Conservation (phyloP, 2,888 invertebrate genomes). For the Ornithoptera alexandrae region DNA sequence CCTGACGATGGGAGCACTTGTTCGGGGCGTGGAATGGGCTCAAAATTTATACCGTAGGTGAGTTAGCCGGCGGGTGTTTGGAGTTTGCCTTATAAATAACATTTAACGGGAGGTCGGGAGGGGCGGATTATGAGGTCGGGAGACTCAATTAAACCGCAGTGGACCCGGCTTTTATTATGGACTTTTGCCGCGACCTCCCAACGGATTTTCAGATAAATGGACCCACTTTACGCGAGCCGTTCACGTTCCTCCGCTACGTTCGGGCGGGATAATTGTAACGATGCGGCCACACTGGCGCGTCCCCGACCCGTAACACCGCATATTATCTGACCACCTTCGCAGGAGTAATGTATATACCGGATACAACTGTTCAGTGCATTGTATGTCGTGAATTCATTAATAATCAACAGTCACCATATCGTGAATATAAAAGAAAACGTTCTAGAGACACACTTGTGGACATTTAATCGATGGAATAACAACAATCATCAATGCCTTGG, state of each 20-base stretch:
- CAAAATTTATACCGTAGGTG: slow-evolving; percentile 59
- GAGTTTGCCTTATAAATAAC: slow-evolving; percentile 76
- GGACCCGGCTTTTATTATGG: slow-evolving; percentile 75
- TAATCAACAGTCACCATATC: slow-evolving; percentile 11
- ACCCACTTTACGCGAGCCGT: slow-evolving; percentile 62
- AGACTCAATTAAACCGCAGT: slow-evolving; percentile 78
- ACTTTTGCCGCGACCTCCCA: slow-evolving; percentile 74
- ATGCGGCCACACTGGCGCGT: slow-evolving; percentile 41
- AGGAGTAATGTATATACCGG: slow-evolving; percentile 6
- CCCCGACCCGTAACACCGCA: slow-evolving; percentile 33
- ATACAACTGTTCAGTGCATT: background rate
- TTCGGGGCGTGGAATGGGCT: slow-evolving; percentile 54
- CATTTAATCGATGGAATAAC: too few relatives aligned
- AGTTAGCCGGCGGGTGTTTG: slow-evolving; percentile 42
- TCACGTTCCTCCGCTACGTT: slow-evolving; percentile 52
- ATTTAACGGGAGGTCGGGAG: slow-evolving; percentile 71
- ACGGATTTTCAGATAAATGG: slow-evolving; percentile 74
- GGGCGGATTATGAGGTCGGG: slow-evolving; percentile 76
- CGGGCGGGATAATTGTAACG: slow-evolving; percentile 55
- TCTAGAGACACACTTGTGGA: too few relatives aligned
- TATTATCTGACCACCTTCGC: slow-evolving; percentile 2
- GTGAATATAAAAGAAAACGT: too few relatives aligned
- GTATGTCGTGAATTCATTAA: slow-evolving; percentile 20
- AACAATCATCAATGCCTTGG: too few relatives aligned
- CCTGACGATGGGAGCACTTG: slow-evolving; percentile 39